Percentiles rank a stretch among this genome's conserved stretches.
These are phyloP conservation scores for Siniperca chuatsi DNA, from an alignment of 2,113 vertebrate species.

Conservation along the genomic window DNA sequence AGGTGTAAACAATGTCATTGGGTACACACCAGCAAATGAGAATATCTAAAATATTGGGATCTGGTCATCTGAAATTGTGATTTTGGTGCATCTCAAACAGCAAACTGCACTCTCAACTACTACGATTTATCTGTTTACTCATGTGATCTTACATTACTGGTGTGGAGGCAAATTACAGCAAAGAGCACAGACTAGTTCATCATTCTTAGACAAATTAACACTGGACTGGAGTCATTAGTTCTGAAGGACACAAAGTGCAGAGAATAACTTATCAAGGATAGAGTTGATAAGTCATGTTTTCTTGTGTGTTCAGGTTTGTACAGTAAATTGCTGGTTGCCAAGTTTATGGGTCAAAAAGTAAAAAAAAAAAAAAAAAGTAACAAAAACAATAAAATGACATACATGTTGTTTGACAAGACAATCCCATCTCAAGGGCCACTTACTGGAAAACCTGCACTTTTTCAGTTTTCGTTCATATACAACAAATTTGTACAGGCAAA, in stretches of 20 bases:
- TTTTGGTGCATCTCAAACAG: neutral
- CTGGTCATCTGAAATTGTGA: neutral
- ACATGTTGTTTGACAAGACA: neutral
- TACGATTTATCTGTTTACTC: neutral
- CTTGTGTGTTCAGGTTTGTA: neutral
- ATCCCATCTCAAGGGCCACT: neutral
- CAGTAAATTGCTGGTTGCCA: too few relatives aligned
- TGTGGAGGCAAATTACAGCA: neutral
- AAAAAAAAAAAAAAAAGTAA: neutral
- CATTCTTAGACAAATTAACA: slow-evolving; percentile 29
- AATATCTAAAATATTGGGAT: neutral
- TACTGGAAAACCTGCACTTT: neutral
- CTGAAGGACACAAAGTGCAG: neutral
- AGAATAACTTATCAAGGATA: neutral
- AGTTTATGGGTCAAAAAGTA: neutral
- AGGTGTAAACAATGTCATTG: neutral
- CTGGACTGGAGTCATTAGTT: neutral
- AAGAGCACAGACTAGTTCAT: slow-evolving; percentile 12
- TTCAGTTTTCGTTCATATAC: too few relatives aligned
- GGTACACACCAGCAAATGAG: neutral
- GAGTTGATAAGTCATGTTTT: neutral
- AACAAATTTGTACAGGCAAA: too few relatives aligned
- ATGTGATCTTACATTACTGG: neutral
- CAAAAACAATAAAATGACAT: neutral
- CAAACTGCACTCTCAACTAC: neutral